Evolutionary conservation across 2,797 vertebrate species (phyloP).

Genomic region (Acropternis orthonyx): DNA sequence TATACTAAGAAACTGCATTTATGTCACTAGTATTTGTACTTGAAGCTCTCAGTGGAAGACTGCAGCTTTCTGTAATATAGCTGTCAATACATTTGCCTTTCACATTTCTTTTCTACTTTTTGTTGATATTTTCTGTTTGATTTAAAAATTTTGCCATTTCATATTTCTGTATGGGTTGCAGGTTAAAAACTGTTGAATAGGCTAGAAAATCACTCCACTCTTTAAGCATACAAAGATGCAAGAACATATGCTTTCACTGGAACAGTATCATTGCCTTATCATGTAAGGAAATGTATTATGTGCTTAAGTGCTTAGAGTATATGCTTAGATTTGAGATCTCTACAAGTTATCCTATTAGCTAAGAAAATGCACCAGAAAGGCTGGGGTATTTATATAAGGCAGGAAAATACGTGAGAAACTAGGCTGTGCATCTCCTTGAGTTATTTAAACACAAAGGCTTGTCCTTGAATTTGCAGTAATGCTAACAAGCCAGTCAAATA

Average conservation of each 20-base stretch:
- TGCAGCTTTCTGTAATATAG: not conserved
- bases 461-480: constrained; percentile 18
- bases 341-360: not conserved
- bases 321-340: not conserved
- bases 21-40: not conserved
- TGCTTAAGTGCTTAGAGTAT: not conserved
- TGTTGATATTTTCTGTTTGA: not conserved
- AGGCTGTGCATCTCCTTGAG: not conserved
- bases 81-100: not conserved
- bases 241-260: not conserved
- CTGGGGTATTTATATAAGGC: not conserved
- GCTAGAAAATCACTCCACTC: not conserved
- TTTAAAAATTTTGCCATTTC: not conserved
- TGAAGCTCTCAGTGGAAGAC: not conserved
- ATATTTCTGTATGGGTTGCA: not conserved
- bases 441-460: constrained; percentile 23
- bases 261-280: not conserved
- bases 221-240: not conserved
- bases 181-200: not conserved
- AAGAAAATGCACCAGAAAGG: not conserved
- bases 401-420: not conserved
- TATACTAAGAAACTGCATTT: not conserved
- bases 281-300: not conserved
- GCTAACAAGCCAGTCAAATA: constrained; percentile 36
- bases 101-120: not conserved